Evolutionary conservation across 2,797 vertebrate genomes (phyloP), one percentile per base, ranked within the genome.

Genomic region (Carduelis carduelis): DNA sequence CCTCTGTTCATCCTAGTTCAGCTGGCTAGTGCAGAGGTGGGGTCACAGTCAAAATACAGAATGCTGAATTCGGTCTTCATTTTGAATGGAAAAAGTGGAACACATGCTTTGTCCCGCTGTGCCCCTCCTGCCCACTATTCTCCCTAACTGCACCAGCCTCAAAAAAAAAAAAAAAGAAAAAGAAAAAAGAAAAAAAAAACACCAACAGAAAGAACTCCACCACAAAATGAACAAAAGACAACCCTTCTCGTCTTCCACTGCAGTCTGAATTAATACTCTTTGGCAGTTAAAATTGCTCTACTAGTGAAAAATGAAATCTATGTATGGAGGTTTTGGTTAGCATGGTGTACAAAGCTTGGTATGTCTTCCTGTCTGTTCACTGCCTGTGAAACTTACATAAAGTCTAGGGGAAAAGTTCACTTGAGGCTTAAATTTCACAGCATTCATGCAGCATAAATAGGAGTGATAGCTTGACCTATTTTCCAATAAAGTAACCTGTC

Each of bases 371-470:
- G 0, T 59, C 63, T 78, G 39, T 69, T 92, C 28, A 9, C 15
- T 79, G 70, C 30, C 43, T 49, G 10, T 88, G 72, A 72, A 91
- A 85, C 41, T 72, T 92, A 44, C 7, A 7, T 91, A 13, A 88
- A 89, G 61, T 86, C 52, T 24, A 27, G 52, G 61, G 53, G 37
- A 50, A 70, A 84, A 84, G 70, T 87, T 79, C 16, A 5, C 30
- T 71, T 71, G 50, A 64, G 35, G 78, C 69, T 93, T 93, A 76
- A 72, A 88, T 91, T 91, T 91, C 59, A 86, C 61, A 56, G 59
- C 37, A 35, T 84, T 90, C 78, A 30, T 56, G 53, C 6, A 2
- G 39, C 44, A 44, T 65, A 65, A 57, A 52, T 76, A 28, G 47
- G 50, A 71, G 7, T 20, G 83, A 81, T 79, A 76, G 65, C 39